Conservation (phyloP, 2,797 vertebrate species). For the Siniperca scherzeri region DNA sequence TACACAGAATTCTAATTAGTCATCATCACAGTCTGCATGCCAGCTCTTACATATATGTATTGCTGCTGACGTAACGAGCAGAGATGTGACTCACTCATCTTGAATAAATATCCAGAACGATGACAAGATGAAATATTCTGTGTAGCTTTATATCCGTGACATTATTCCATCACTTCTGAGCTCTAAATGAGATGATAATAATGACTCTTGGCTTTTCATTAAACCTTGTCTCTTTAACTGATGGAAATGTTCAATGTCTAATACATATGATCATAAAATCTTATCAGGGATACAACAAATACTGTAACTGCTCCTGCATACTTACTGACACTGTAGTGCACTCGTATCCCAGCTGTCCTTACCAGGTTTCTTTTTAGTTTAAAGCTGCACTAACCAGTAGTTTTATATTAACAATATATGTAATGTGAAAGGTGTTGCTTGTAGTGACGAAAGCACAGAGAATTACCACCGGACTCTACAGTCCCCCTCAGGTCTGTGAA, state of each 20-base stretch:
- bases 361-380: not conserved
- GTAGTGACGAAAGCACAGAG: too few species aligned
- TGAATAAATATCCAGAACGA: slow-evolving; percentile 7
- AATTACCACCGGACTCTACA: too few species aligned
- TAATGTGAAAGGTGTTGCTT: not conserved
- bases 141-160: not conserved
- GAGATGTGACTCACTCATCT: slow-evolving; percentile 9
- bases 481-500: too few species aligned
- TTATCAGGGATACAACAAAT: not conserved
- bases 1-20: not conserved
- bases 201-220: not conserved
- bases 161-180: not conserved
- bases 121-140: not conserved
- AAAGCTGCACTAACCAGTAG: not conserved
- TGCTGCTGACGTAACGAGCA: not conserved
- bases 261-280: not conserved
- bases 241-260: not conserved
- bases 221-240: not conserved
- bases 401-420: not conserved
- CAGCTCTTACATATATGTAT: not conserved
- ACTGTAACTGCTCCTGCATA: not conserved
- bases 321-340: not conserved
- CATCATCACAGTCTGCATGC: not conserved
- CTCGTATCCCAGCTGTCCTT: not conserved
- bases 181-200: not conserved